Conservation (phyloP, 2,113 vertebrate species). For the Clarias magur region DNA sequence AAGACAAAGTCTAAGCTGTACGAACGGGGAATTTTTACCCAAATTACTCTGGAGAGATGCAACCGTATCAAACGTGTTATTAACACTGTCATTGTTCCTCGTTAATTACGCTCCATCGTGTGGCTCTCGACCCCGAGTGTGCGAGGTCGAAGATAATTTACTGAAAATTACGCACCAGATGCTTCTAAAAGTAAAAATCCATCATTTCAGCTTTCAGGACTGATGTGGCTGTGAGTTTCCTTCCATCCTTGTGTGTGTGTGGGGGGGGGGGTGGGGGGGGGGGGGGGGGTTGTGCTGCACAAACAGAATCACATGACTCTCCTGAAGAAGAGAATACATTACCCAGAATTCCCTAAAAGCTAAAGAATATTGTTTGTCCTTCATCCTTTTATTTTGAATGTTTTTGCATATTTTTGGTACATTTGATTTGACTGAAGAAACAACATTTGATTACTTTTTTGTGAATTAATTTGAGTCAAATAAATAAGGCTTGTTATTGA, state of each 20-base stretch:
- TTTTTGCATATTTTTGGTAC: conserved; percentile 5
- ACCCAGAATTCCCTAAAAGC: neutral
- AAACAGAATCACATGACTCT: neutral
- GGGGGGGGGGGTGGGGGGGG: no score
- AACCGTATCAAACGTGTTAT: conserved; percentile 37
- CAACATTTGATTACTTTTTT: neutral
- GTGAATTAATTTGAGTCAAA: neutral
- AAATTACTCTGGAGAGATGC: conserved; percentile 5
- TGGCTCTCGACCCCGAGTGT: conserved; percentile 37
- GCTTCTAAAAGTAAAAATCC: conserved; percentile 48
- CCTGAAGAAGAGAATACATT: conserved; percentile 13
- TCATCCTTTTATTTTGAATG: conserved; percentile 22
- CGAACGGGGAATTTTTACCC: neutral
- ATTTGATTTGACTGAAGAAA: neutral
- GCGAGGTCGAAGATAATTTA: conserved; percentile 54
- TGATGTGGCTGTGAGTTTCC: conserved; percentile 10
- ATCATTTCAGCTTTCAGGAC: conserved; percentile 55
- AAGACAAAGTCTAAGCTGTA: neutral
- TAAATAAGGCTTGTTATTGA: neutral
- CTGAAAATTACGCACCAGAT: conserved; percentile 54
- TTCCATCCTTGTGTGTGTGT: neutral
- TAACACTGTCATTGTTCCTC: conserved; percentile 36
- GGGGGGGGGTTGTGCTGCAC: conserved; percentile 4
- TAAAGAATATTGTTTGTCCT: neutral
- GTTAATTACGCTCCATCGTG: conserved; percentile 52